phyloP scores from a whole-genome alignment of 2,797 vertebrate genomes.

The Varecia variegata region DNA sequence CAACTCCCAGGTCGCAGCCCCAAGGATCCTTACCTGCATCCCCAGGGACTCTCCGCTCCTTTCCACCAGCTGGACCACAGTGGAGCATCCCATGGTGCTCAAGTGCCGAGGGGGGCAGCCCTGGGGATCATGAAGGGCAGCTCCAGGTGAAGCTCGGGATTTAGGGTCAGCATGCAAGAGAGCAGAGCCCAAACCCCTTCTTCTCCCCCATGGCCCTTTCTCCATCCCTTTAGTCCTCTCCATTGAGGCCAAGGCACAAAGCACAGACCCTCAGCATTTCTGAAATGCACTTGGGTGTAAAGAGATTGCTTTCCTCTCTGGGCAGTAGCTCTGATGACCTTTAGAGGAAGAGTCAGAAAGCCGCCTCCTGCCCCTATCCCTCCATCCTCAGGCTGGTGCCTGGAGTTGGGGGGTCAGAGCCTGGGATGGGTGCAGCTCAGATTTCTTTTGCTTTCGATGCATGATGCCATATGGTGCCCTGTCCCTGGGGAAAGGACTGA shows the following conservation, averaged over 20 bases:
- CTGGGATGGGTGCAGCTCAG: background rate
- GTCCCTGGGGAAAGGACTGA: background rate
- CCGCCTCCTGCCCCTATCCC: background rate
- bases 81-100: constrained; percentile 86
- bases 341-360: background rate
- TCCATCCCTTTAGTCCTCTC: background rate
- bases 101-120: constrained; percentile 86
- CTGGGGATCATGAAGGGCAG: constrained; percentile 64
- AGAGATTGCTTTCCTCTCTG: background rate
- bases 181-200: background rate
- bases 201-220: background rate
- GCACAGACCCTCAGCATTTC: background rate
- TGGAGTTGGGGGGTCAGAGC: background rate
- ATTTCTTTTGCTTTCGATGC: background rate
- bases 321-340: background rate
- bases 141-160: background rate
- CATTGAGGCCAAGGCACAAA: background rate
- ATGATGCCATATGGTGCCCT: background rate
- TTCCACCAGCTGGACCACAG: constrained; percentile 74
- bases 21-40: background rate
- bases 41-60: rapidly evolving
- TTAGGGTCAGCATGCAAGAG: background rate
- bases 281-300: background rate
- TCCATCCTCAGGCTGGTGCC: background rate
- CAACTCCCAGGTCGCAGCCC: background rate